Conservation (phyloP, 2,888 invertebrate species). For the Smittia sp. region DNA sequence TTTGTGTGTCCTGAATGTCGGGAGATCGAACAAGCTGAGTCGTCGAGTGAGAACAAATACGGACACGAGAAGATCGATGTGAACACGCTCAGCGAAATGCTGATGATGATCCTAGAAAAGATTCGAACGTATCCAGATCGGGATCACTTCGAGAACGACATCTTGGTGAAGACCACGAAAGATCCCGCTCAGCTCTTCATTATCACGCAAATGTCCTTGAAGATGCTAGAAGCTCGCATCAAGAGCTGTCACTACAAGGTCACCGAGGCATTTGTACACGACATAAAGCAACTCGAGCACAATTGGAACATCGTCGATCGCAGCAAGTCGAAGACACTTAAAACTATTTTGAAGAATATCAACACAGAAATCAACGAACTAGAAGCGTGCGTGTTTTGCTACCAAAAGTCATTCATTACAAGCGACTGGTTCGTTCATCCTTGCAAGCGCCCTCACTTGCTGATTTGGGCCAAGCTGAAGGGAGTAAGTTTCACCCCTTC, state of each 20-base stretch:
- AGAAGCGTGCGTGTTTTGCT: constrained; percentile 91
- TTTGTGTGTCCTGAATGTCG: constrained; percentile 91
- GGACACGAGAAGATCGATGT: constrained; percentile 48
- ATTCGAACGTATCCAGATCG: constrained; percentile 20
- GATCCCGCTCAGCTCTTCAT: constrained; percentile 14
- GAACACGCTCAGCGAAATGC: constrained; percentile 18
- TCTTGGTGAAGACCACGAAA: neutral
- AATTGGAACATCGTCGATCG: constrained; percentile 31
- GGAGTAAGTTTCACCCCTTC: constrained; percentile 53
- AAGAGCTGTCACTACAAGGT: constrained; percentile 73
- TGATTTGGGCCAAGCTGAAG: constrained; percentile 95
- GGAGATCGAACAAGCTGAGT: constrained; percentile 67
- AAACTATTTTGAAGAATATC: constrained; percentile 65
- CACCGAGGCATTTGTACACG: constrained; percentile 77
- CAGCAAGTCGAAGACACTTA: constrained; percentile 67
- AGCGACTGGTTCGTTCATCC: constrained; percentile 89
- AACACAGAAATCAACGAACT: constrained; percentile 78
- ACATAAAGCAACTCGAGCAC: constrained; percentile 24
- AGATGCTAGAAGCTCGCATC: constrained; percentile 62
- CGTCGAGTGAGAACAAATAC: constrained; percentile 59
- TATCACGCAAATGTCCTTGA: constrained; percentile 31
- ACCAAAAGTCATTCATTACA: constrained; percentile 77
- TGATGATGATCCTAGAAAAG: constrained; percentile 18
- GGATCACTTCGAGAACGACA: constrained; percentile 23
- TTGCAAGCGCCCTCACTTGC: constrained; percentile 82